Base-by-base conservation (phyloP, 1,140 invertebrate genomes). In the Drosophila gunungcola region DNA sequence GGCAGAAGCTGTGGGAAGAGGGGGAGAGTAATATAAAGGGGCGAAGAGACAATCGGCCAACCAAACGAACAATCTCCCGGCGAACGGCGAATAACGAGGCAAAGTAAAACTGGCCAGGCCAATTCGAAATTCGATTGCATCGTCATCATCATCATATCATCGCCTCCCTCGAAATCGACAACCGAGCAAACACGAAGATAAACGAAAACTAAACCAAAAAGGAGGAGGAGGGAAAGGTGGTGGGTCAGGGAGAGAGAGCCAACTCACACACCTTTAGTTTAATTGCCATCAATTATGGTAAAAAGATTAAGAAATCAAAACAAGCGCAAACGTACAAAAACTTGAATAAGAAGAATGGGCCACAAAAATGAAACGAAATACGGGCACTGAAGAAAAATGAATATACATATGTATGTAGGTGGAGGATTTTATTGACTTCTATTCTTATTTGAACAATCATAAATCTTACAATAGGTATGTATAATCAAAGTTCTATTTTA, bases 251-350 rank as follows among this genome's bases (percentile, higher is more conserved):
- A 25, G 36, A 63, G 57, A 25, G 45, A 32, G 16, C 61, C 34
- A 62, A 82, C 84, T 68, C 84, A 89, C 85, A 89, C 84, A 89
- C 84, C 84, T 89, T 89, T 84, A 74, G 78, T 89, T 89, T 89
- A 89, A 89, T 89, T 89, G 84, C 80, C 84, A 89, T 89, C 84
- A 89, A 89, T 89, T 89, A 89, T 89, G 84, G 84, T 89, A 84
- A 89, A 90, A 90, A 86, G 88, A 86, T 91, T 80, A 91, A 80
- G 86, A 83, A 88, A 90, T 88, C 78, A 91, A 90, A 86, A 90
- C 76, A 90, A 78, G 76, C 82, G 63, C 58, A 90, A 84, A 78
- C 62, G 69, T 78, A 73, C 46, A 78, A 68, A 60, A 90, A 86
- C 58, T 78, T 75, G 63, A 83, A 90, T 83, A 77, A 77, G 75